phyloP scores from a whole-genome alignment of 2,888 invertebrate species.

The Aphodius granarius region DNA sequence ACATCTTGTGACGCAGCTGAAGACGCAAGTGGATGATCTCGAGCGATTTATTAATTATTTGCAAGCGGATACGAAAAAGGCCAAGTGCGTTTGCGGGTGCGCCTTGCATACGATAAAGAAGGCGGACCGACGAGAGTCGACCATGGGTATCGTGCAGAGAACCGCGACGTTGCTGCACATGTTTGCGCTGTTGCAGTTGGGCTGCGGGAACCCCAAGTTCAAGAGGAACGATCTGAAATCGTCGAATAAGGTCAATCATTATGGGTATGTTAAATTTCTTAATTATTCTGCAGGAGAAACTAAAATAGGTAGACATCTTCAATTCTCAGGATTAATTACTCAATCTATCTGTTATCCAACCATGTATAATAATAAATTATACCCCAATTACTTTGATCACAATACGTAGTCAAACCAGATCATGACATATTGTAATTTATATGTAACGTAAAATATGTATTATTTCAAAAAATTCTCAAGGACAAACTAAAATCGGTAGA shows the following conservation, averaged over 20 bases:
- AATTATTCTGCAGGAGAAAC: background rate
- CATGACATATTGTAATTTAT: too few relatives aligned
- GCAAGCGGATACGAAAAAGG: slow-evolving; percentile 72
- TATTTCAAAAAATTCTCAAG: too few relatives aligned
- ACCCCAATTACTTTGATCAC: background rate
- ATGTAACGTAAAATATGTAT: too few relatives aligned
- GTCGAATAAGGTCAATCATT: slow-evolving; percentile 85
- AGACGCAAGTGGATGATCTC: slow-evolving; percentile 95
- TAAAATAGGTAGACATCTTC: background rate
- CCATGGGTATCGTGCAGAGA: slow-evolving; percentile 79
- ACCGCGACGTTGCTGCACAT: slow-evolving; percentile 89
- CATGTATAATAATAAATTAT: too few relatives aligned
- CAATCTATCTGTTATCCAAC: too few relatives aligned
- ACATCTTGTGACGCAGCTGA: slow-evolving; percentile 91
- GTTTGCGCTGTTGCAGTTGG: slow-evolving; percentile 89
- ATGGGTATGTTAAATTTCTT: slow-evolving; percentile 80
- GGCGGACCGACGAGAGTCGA: slow-evolving; percentile 56
- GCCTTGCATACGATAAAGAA: slow-evolving; percentile 52
- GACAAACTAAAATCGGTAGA: too few relatives aligned
- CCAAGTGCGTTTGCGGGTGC: slow-evolving; percentile 52
- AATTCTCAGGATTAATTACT: too few relatives aligned
- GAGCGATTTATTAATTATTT: slow-evolving; percentile 95
- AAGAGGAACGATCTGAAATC: slow-evolving; percentile 82
- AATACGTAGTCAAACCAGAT: background rate
- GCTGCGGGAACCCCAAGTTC: slow-evolving; percentile 74